A percentile compares a stretch with the other conserved stretches of the same genome.
These are phyloP conservation scores for Sepiola atlantica DNA, from an alignment of 2,888 invertebrate species.

Conservation along the genomic window DNA sequence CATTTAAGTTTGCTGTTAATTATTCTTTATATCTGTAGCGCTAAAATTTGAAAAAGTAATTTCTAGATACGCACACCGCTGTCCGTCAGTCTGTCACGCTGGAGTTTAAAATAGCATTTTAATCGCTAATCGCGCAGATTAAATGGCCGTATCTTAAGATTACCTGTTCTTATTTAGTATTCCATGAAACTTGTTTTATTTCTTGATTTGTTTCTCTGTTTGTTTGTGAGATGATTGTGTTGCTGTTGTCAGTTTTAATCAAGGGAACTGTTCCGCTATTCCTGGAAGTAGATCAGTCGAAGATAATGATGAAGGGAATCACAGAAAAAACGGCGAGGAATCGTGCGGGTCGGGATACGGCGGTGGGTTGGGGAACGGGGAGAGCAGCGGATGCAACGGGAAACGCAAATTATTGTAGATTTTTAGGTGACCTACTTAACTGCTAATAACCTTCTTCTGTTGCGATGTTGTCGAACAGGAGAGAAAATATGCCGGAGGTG, in stretches of 20 bases:
- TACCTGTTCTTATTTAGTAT: too few relatives aligned
- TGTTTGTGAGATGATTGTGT: not conserved
- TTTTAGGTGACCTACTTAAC: constrained; percentile 32
- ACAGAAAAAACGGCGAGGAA: not conserved
- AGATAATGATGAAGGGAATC: not conserved
- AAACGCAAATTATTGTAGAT: constrained; percentile 17
- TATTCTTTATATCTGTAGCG: too few relatives aligned
- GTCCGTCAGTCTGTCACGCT: too few relatives aligned
- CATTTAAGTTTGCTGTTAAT: too few relatives aligned
- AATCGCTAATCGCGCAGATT: too few relatives aligned
- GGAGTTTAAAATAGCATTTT: too few relatives aligned
- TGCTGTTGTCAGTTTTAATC: not conserved
- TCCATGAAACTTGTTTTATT: too few relatives aligned
- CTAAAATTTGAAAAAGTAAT: too few relatives aligned
- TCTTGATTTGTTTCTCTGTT: too few relatives aligned
- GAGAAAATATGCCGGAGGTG: not conserved
- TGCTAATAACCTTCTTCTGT: not conserved
- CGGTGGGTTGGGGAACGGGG: not conserved
- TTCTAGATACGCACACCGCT: too few relatives aligned
- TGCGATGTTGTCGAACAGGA: not conserved
- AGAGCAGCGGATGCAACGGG: not conserved
- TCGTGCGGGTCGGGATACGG: not conserved
- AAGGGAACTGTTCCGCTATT: not conserved
- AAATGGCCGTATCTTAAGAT: too few relatives aligned
- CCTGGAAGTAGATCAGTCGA: not conserved